These are phyloP conservation scores for Coleophora flavipennella DNA, from an alignment of 2,888 invertebrate species.

Conservation along the genomic window DNA sequence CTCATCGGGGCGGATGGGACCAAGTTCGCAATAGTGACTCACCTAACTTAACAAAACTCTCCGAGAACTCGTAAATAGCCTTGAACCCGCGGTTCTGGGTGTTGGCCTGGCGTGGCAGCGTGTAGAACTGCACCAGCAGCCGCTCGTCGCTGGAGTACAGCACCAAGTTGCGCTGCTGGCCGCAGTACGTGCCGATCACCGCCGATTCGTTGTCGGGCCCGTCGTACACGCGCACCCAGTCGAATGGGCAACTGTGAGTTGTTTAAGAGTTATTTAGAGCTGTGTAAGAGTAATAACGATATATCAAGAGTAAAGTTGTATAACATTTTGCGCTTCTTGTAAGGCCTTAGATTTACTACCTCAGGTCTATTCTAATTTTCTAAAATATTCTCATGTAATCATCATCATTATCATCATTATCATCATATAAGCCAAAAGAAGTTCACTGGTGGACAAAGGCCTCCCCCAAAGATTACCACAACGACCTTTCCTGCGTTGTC, in stretches of 20 bases:
- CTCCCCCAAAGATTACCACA: no score
- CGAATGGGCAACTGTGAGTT: slow-evolving; percentile 92
- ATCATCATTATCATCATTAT: no score
- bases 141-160: slow-evolving; percentile 94
- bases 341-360: no score
- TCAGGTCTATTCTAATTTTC: no score
- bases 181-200: slow-evolving; percentile 96
- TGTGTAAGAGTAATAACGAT: not conserved
- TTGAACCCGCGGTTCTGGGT: slow-evolving; percentile 98
- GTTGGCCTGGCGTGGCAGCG: slow-evolving; percentile 91
- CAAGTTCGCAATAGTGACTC: slow-evolving; percentile 33
- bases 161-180: slow-evolving; percentile 96
- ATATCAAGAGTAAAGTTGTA: not conserved
- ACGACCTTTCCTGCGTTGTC: no score
- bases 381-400: no score
- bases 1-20: no score
- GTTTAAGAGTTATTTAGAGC: not conserved
- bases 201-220: slow-evolving; percentile 91
- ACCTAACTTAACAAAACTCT: slow-evolving; percentile 98
- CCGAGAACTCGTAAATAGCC: slow-evolving; percentile 98
- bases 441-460: no score
- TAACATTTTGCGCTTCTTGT: no score
- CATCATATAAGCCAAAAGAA: no score
- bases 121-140: slow-evolving; percentile 92
- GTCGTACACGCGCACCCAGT: slow-evolving; percentile 97